Evolutionary conservation across 2,113 vertebrate genomes (phyloP), one percentile per base, ranked within the genome.

Genomic region (Paradoxurus hermaphroditus): DNA sequence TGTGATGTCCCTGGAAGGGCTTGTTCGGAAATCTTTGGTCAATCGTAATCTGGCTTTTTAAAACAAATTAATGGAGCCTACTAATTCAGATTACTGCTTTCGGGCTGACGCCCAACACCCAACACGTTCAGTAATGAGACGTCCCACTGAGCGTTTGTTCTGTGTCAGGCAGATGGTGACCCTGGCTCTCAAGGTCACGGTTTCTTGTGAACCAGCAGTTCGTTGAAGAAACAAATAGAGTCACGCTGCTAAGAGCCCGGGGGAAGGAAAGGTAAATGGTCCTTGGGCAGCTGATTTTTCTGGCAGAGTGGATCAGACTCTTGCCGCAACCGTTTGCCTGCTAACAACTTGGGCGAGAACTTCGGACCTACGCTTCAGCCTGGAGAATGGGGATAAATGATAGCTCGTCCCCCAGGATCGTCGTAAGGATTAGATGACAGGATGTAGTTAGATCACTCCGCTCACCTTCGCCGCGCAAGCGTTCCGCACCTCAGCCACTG

Each of bases 101-200:
- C n/a, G 14, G 36, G 53, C 4, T 3, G 44, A 6, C 67, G 36
- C 31, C 7, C 11, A 12, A 18, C 10, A 1, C 72, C 6, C 27
- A 72, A 34, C 29, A 0, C 31, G 0, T 79, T 53, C 14, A 2
- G 0, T 5, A 14, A 36, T 34, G 23, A 79, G 0, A 15, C 0
- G 0, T 36, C 49, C 41, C 68, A 14, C n/a, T 1, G 65, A 56
- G 27, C 36, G 1, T 27, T 36, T 21, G 10, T 10, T 87, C 56
- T n/a, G 4, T 10, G 7, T 73, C 46, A 44, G 62, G 36, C 16
- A 63, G 65, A n/a, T 8, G 49, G 13, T 18, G 78, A 56, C 46
- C 23, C 65, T 34, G 49, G 10, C 49, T 88, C 7, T n/a, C 0
- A 1, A 62, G 79, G 12, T 21, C 31, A 6, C 2, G 15, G 86